Evolutionary conservation across 2,888 invertebrate species (phyloP), one percentile per base, ranked within the genome.

Genomic region (Pristionchus japonicus): DNA sequence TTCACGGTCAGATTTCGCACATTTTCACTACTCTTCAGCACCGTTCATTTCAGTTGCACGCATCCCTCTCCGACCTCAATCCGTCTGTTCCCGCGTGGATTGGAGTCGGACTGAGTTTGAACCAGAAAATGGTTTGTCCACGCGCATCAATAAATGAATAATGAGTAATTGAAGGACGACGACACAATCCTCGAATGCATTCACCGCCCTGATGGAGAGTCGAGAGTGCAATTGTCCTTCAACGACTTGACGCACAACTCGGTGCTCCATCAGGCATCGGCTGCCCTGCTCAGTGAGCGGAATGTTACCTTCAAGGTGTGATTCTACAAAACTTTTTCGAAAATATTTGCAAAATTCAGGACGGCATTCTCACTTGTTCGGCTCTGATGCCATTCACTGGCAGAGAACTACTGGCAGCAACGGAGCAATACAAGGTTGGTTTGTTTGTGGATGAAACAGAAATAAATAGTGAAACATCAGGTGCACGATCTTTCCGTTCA

Each of bases 131-230:
- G 92, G 92, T 90, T 47, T 70, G 88, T n/a, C n/a, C n/a, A n/a
- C n/a, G n/a, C n/a, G n/a, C n/a, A n/a, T n/a, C n/a, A n/a, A n/a
- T n/a, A n/a, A n/a, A n/a, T n/a, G n/a, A n/a, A 27, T 82, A 31
- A 34, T 47, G 31, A 40, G 2, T 20, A 70, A n/a, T 37, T 34
- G n/a, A 70, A 92, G 92, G 91, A 90, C 87, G 92, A 92, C 80
- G 92, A 92, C 77, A 92, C 91, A 3, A 91, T 92, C 15, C 87
- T 92, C 37, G 92, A 92, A 64, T 92, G 92, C 80, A 88, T 92
- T 31, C 89, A 89, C 11, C 90, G 90, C 13, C 9, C 67, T 9
- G 64, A 74, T 20, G 77, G 77, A 13, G 57, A 74, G 20, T 87
- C 89, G 49, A 88, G 88, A 83, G 91, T 92, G 47, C 90, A 90